These are phyloP conservation scores for Chromis chromis DNA, from an alignment of 2,797 vertebrate species.

Conservation along the genomic window DNA sequence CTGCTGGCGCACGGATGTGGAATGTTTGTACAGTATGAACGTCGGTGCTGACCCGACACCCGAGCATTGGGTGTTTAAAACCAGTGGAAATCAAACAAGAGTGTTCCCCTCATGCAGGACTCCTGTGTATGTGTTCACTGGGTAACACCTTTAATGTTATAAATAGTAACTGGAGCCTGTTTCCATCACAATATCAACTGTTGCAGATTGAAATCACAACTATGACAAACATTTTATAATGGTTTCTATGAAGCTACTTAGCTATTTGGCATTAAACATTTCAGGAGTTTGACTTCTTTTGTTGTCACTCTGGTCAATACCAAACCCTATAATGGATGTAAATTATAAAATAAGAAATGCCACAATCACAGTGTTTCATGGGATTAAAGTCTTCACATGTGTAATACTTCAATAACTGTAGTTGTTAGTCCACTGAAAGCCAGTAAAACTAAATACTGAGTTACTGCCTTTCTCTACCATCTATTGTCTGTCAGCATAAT, in stretches of 20 bases:
- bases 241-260: not conserved
- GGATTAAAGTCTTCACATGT: not conserved
- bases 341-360: not conserved
- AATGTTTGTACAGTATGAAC: constrained; percentile 69
- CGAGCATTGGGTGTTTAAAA: constrained; percentile 51
- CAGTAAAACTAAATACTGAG: constrained; percentile 2
- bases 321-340: not conserved
- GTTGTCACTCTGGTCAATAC: not conserved
- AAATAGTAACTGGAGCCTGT: too few species aligned
- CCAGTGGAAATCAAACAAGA: constrained; percentile 57
- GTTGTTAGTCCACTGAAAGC: not conserved
- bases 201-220: not conserved
- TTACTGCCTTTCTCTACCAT: not conserved
- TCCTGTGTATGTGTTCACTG: not conserved
- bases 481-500: not conserved
- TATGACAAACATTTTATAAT: too few species aligned
- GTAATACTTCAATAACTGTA: too few species aligned
- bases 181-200: too few species aligned
- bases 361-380: not conserved
- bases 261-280: not conserved
- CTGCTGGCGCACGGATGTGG: constrained; percentile 63
- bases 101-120: constrained; percentile 23
- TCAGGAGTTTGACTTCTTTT: not conserved
- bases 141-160: too few species aligned
- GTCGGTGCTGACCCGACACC: constrained; percentile 45